Evolutionary conservation across 2,113 vertebrate species (phyloP).

Genomic region (Xenus cinereus): DNA sequence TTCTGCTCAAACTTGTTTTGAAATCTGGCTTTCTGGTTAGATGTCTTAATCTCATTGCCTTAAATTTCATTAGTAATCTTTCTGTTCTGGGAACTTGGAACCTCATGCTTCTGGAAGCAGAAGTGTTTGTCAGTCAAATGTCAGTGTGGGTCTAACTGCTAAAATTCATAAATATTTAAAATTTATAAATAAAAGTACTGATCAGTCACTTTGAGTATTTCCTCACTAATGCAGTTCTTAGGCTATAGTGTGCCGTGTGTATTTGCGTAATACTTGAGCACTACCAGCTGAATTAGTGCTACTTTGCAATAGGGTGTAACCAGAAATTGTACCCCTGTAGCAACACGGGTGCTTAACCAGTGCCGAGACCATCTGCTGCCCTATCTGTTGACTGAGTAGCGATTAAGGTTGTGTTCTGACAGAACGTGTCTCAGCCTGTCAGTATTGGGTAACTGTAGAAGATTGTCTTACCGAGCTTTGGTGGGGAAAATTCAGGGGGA

Average conservation of each 20-base stretch:
- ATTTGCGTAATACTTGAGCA: background rate
- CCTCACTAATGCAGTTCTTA: background rate
- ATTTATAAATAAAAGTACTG: background rate
- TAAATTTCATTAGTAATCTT: background rate
- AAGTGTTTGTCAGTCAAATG: background rate
- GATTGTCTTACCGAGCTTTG: background rate
- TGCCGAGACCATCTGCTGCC: background rate
- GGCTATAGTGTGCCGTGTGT: accelerated
- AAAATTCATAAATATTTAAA: background rate
- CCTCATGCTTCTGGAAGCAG: background rate
- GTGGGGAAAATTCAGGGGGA: background rate
- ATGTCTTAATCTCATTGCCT: background rate
- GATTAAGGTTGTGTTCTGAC: background rate
- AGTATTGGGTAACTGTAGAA: background rate
- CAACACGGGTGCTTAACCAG: background rate
- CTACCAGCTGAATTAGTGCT: background rate
- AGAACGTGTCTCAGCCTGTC: background rate
- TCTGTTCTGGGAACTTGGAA: background rate
- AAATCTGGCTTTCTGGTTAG: background rate
- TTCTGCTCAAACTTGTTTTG: background rate
- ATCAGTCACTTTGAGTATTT: background rate
- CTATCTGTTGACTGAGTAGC: background rate
- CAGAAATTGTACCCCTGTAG: background rate
- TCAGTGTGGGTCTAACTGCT: background rate
- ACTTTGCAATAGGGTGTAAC: background rate